Percentiles rank a stretch among this genome's conserved stretches.
These are phyloP conservation scores for Athalia rosae DNA, from an alignment of 2,888 invertebrate genomes.

Conservation along the genomic window DNA sequence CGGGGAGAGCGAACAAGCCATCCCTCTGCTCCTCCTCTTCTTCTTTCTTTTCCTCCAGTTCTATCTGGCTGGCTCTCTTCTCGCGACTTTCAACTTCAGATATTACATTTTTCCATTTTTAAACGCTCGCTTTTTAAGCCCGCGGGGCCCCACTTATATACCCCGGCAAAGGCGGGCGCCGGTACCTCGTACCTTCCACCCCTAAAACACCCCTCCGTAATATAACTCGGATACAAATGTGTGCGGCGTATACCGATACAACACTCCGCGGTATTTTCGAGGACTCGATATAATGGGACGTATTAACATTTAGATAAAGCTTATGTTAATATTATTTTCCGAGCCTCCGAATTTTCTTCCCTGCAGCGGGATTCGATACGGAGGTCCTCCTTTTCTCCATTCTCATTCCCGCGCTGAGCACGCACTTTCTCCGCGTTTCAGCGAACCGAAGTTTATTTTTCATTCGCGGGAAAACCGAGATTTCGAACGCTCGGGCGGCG, in stretches of 20 bases:
- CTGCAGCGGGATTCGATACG: constrained; percentile 25
- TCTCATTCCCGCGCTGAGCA: constrained; percentile 28
- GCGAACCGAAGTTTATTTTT: constrained; percentile 3
- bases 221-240: too few species aligned
- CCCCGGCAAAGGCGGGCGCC: constrained; percentile 23
- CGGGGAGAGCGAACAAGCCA: constrained; percentile 52
- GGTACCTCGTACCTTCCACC: constrained; percentile 45
- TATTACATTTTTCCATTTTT: constrained; percentile 66
- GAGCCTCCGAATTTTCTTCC: constrained; percentile 50
- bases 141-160: constrained; percentile 58
- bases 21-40: constrained; percentile 46
- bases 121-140: constrained; percentile 70
- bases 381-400: neutral
- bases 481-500: constrained; percentile 2
- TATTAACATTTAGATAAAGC: constrained; percentile 72
- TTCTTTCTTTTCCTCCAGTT: too few species aligned
- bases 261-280: constrained; percentile 58
- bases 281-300: constrained; percentile 59
- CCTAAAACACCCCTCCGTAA: constrained; percentile 33
- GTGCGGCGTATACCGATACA: constrained; percentile 20
- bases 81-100: constrained; percentile 52
- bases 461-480: constrained; percentile 7
- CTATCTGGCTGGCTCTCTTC: too few species aligned
- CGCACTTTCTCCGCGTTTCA: constrained; percentile 1
- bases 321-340: constrained; percentile 62